Base-by-base conservation (phyloP, 2,888 invertebrate species). In the Eupithecia tripunctaria region DNA sequence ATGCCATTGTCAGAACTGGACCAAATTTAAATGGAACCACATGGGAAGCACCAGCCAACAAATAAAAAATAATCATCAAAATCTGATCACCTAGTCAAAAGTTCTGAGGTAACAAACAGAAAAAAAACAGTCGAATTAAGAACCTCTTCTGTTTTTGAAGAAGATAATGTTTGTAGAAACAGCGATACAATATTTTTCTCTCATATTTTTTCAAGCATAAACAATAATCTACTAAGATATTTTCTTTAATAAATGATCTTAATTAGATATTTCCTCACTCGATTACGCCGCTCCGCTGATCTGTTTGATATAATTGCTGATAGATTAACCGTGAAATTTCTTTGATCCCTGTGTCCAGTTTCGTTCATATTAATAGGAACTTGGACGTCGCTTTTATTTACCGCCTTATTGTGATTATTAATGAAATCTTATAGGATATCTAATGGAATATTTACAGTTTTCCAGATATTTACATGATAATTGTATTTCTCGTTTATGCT, bases 321-420 rank as follows among this genome's bases (percentile, higher is more conserved):
- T 32, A 62, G 32, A 62, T 65, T 65, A 25, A 36, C 64, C 38
- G 38, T 41, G 21, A 21, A 41, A 41, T 41, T 41, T 27, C 41
- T 65, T 41, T 65, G 62, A 41, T 41, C 41, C 18, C 21, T 21
- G 51, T 36, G 62, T 60, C 62, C 62, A 62, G 62, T 62, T 62
- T 62, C 32, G n/a, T 32, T 62, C 8, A 10, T 62, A 32, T 51
- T 51, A 51, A 21, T 43, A 41, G 14, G 5, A 4, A 43, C 0
- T n/a, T 47, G 7, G 47, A 47, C 47, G 1, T n/a, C 8, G 4
- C n/a, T n/a, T n/a, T 21, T 47, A n/a, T 47, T 47, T 47, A 47
- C n/a, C 7, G n/a, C 1, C n/a, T 21, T 0, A 21, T 18, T 47
- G n/a, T 47, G 1, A 36, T 8, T 36, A 36, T 36, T 0, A 36